phyloP scores from a whole-genome alignment of 2,797 vertebrate genomes.

The Galago senegalensis region DNA sequence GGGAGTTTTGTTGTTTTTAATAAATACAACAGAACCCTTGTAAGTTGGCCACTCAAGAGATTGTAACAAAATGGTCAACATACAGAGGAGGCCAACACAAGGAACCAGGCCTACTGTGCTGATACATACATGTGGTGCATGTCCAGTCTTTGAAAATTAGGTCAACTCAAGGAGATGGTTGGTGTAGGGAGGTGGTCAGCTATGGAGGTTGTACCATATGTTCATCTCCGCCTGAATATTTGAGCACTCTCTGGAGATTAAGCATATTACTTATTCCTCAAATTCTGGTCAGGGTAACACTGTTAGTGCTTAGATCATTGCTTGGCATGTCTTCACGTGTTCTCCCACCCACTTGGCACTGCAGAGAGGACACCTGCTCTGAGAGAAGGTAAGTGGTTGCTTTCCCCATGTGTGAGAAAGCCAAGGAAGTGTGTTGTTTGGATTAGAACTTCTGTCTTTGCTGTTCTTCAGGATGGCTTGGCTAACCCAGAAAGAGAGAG shows the following conservation, averaged over 20 bases:
- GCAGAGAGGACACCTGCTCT: neutral
- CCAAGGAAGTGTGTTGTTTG: neutral
- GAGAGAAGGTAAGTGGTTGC: neutral
- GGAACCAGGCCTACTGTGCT: too few species aligned
- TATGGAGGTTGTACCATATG: neutral
- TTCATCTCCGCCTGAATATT: slow-evolving; percentile 5
- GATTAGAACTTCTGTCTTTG: neutral
- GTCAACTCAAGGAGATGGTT: too few species aligned
- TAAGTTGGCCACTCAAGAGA: too few species aligned
- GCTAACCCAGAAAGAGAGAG: neutral
- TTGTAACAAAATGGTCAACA: too few species aligned
- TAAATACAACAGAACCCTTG: neutral
- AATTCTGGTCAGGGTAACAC: neutral
- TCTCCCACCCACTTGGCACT: neutral
- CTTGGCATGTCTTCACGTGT: neutral
- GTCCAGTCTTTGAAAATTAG: too few species aligned
- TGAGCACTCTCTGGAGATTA: neutral
- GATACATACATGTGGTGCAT: too few species aligned
- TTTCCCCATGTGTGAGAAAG: neutral
- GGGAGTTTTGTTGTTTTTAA: neutral
- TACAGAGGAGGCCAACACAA: too few species aligned
- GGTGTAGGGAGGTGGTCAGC: too few species aligned
- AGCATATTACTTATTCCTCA: neutral
- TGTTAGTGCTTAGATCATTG: neutral
- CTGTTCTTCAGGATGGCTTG: neutral